Evolutionary conservation across 2,888 invertebrate genomes (phyloP).

Genomic region (Melanchra persicariae): DNA sequence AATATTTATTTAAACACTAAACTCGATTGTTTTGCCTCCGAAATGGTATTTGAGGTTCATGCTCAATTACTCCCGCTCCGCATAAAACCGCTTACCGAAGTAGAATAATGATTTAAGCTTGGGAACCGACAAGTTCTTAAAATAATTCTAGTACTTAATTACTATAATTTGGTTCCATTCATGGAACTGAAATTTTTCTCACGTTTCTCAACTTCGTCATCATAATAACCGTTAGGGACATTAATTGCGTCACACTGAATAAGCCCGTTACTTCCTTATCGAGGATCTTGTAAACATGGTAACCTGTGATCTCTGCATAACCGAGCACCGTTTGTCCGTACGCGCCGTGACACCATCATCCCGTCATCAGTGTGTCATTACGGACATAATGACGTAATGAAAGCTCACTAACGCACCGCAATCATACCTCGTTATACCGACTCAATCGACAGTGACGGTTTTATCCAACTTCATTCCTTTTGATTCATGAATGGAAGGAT

Average conservation of each 20-base stretch:
- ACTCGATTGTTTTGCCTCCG: slow-evolving; percentile 42
- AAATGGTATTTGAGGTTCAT: slow-evolving; percentile 52
- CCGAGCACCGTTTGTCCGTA: slow-evolving; percentile 53
- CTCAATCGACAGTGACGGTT: slow-evolving; percentile 66
- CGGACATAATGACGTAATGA: slow-evolving; percentile 78
- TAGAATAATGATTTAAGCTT: slow-evolving; percentile 1
- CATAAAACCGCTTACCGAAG: background rate
- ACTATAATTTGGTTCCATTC: background rate
- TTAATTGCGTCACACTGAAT: slow-evolving; percentile 29
- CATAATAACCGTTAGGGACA: background rate
- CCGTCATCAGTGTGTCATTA: slow-evolving; percentile 71
- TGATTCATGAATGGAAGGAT: slow-evolving; percentile 64
- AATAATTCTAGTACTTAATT: background rate
- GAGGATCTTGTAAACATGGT: slow-evolving; percentile 66
- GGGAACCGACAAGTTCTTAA: background rate
- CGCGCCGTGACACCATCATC: slow-evolving; percentile 16
- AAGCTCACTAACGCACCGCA: slow-evolving; percentile 66
- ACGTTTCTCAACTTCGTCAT: slow-evolving; percentile 27
- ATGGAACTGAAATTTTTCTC: slow-evolving; percentile 7
- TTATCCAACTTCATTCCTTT: slow-evolving; percentile 65
- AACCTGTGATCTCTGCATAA: slow-evolving; percentile 69
- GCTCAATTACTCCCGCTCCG: slow-evolving; percentile 48
- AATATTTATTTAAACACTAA: slow-evolving; percentile 55
- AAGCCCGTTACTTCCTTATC: slow-evolving; percentile 65
- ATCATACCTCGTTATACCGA: slow-evolving; percentile 76